Evolutionary conservation across 2,888 invertebrate genomes (phyloP), one percentile per base, ranked within the genome.

Genomic region (Punctoribates punctum): DNA sequence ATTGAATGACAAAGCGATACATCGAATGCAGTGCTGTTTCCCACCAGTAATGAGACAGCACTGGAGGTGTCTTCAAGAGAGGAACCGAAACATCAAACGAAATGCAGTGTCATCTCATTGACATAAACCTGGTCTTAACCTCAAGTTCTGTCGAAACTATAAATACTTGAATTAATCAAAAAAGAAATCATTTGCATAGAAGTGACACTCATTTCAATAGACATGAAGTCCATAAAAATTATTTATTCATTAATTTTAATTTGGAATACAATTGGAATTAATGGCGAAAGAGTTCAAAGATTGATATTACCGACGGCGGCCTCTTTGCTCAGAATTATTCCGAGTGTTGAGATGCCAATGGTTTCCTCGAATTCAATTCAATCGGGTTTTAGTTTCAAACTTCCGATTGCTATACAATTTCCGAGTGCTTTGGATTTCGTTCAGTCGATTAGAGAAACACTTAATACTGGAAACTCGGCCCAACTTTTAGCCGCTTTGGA

Each of bases 331-430:
- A 76, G 38, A n/a, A 38, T 76, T 6, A 20, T 54, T 8, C 76
- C 76, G 17, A 72, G 67, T n/a, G 27, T 75, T 17, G 27, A 75
- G 20, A 48, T 76, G 48, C 76, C 76, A 15, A 75, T 38, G 20
- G 38, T 65, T 27, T 25, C 48, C 4, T 29, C 72, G 6, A 74
- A 60, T 29, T 57, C 76, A n/a, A 65, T 76, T 5, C 75, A 75
- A 48, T 76, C 76, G n/a, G 76, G 62, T 20, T 75, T 76, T 27
- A 76, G 48, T 29, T 48, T 76, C 51, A 29, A 46, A 42, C 20
- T 76, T 54, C 76, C 76, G 23, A 76, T 76, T 54, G 75, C 51
- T 46, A 25, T 76, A 23, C 60, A 76, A 54, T 76, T 76, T 76
- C 76, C 76, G 20, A 76, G 75, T 51, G 34, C 60, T 48, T 11